phyloP scores from a whole-genome alignment of 2,888 invertebrate genomes.

The Caenorhabditis sp. region DNA sequence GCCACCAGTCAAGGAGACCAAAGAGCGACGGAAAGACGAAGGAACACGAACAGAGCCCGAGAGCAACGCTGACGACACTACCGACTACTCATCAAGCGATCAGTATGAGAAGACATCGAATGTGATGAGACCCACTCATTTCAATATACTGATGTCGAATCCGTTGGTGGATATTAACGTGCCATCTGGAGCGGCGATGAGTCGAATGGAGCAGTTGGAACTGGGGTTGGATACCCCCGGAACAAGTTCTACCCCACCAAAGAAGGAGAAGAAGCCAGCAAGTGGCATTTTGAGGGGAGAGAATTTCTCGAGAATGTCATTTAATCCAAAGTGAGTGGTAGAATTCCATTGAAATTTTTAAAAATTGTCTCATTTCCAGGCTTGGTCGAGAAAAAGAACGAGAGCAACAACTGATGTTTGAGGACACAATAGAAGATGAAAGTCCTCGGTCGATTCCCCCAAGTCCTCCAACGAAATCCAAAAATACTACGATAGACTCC shows the following conservation, averaged over 20 bases:
- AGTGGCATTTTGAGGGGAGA: conserved; percentile 69
- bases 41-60: conserved; percentile 81
- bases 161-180: conserved; percentile 73
- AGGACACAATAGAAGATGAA: conserved; percentile 58
- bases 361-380: conserved; percentile 34
- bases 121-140: conserved; percentile 64
- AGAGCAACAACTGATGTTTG: conserved; percentile 61
- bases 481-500: conserved; percentile 70
- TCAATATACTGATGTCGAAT: conserved; percentile 78
- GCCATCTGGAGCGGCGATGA: conserved; percentile 62
- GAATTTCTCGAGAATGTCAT: conserved; percentile 81
- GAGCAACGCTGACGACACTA: conserved; percentile 81
- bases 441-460: conserved; percentile 45
- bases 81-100: conserved; percentile 82
- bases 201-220: conserved; percentile 45
- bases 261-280: conserved; percentile 39
- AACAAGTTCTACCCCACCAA: conserved; percentile 67
- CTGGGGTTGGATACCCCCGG: conserved; percentile 63
- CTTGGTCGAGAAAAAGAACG: conserved; percentile 46
- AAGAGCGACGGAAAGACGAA: conserved; percentile 69
- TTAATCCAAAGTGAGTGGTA: conserved; percentile 75
- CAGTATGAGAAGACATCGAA: conserved; percentile 67
- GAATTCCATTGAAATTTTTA: background rate
- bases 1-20: conserved; percentile 72
- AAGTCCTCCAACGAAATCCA: conserved; percentile 56